These are phyloP conservation scores for Machimus atricapillus DNA, from an alignment of 2,888 invertebrate species.

Conservation along the genomic window DNA sequence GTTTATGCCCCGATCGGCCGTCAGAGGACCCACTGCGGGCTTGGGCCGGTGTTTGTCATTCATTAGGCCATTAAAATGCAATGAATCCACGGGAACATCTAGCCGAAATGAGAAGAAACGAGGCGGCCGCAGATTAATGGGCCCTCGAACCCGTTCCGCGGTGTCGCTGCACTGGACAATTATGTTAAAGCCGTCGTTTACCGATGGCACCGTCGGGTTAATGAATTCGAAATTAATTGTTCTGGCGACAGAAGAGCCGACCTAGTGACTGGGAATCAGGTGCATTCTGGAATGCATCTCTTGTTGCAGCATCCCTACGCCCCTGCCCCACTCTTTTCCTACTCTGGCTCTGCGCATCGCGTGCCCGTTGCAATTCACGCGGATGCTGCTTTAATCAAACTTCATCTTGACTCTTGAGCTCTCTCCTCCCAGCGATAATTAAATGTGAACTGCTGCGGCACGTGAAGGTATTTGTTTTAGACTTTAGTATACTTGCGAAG, in stretches of 20 bases:
- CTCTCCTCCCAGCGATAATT: not conserved
- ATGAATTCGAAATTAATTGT: slow-evolving; percentile 34
- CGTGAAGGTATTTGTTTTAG: slow-evolving; percentile 29
- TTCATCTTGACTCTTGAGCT: not conserved
- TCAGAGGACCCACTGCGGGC: not conserved
- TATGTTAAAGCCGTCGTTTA: slow-evolving; percentile 27
- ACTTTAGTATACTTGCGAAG: too few relatives aligned
- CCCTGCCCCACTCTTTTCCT: not conserved
- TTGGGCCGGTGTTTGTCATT: slow-evolving; percentile 13
- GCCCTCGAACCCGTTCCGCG: not conserved
- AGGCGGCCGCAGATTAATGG: slow-evolving; percentile 13
- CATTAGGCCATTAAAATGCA: slow-evolving; percentile 35
- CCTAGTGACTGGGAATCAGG: slow-evolving; percentile 3
- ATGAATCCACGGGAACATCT: slow-evolving; percentile 19
- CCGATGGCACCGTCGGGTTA: not conserved
- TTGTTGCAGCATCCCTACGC: not conserved
- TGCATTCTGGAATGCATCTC: not conserved
- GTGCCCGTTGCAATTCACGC: not conserved
- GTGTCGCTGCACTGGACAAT: slow-evolving; percentile 24
- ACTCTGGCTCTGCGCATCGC: not conserved
- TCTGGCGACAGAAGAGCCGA: not conserved
- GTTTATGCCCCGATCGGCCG: not conserved
- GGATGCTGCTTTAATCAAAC: not conserved
- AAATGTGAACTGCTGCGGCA: slow-evolving; percentile 5
- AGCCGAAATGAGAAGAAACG: slow-evolving; percentile 11